Conservation (phyloP, 1,140 invertebrate genomes). For the Atta texana region DNA sequence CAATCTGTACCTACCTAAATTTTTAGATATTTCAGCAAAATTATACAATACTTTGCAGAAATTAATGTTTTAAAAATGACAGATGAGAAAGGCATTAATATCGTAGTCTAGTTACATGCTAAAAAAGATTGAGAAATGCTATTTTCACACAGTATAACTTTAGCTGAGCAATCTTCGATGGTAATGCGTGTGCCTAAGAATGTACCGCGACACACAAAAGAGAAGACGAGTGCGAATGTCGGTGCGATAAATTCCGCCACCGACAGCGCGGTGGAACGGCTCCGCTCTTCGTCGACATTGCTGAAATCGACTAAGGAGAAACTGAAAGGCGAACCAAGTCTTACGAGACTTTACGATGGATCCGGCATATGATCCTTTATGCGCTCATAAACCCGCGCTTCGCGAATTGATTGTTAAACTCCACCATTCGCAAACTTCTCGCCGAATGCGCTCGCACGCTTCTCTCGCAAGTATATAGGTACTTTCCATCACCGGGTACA, state of each 20-base stretch:
- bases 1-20: too few relatives aligned
- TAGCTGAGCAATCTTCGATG: background rate
- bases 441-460: background rate
- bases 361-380: conserved; percentile 73
- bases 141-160: conserved; percentile 16
- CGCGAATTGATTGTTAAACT: conserved; percentile 71
- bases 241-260: conserved; percentile 61
- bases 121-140: background rate
- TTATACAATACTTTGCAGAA: background rate
- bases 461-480: background rate
- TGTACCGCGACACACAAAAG: conserved; percentile 32
- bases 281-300: conserved; percentile 61
- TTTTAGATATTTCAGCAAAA: too few relatives aligned
- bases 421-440: conserved; percentile 62
- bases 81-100: background rate
- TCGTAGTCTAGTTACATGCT: background rate
- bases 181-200: conserved; percentile 27
- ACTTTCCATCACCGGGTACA: conserved; percentile 1
- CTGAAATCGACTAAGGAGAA: conserved; percentile 64
- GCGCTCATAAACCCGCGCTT: conserved; percentile 68
- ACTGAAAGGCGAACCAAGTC: conserved; percentile 51
- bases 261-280: conserved; percentile 27
- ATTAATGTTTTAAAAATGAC: background rate
- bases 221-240: conserved; percentile 57
- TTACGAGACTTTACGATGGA: conserved; percentile 68